These are phyloP conservation scores for Gymnothorax reevesii DNA, from an alignment of 2,797 vertebrate genomes.

Conservation along the genomic window DNA sequence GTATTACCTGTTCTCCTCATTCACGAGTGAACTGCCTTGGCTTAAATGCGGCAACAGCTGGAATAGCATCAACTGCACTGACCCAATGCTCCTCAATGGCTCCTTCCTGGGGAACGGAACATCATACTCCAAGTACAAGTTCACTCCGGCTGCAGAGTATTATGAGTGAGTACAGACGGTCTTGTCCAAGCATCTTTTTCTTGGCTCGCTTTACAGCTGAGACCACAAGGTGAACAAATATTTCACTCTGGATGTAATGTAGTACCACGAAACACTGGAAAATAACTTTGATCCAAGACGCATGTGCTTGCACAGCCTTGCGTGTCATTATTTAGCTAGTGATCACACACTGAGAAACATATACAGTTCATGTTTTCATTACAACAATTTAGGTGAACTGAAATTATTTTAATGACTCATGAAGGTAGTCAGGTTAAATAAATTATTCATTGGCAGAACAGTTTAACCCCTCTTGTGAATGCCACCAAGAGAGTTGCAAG, in stretches of 20 bases:
- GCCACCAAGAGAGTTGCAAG: not conserved
- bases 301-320: not conserved
- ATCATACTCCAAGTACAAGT: conserved; percentile 90
- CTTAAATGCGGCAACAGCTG: conserved; percentile 84
- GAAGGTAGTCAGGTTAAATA: not conserved
- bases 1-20: conserved; percentile 94
- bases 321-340: not conserved
- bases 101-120: conserved; percentile 79
- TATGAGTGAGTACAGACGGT: conserved; percentile 86
- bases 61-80: conserved; percentile 91
- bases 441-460: not conserved
- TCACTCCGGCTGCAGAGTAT: conserved; percentile 93
- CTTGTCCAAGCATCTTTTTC: not conserved
- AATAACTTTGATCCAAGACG: not conserved
- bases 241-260: not conserved
- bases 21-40: conserved; percentile 89
- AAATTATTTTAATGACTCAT: not conserved
- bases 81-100: conserved; percentile 77
- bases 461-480: too few species aligned
- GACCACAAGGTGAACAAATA: not conserved
- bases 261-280: not conserved
- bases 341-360: not conserved
- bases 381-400: not conserved
- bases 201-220: not conserved
- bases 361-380: not conserved